Conservation (phyloP, 1,140 invertebrate genomes). For the Rhopalosiphum padi region DNA sequence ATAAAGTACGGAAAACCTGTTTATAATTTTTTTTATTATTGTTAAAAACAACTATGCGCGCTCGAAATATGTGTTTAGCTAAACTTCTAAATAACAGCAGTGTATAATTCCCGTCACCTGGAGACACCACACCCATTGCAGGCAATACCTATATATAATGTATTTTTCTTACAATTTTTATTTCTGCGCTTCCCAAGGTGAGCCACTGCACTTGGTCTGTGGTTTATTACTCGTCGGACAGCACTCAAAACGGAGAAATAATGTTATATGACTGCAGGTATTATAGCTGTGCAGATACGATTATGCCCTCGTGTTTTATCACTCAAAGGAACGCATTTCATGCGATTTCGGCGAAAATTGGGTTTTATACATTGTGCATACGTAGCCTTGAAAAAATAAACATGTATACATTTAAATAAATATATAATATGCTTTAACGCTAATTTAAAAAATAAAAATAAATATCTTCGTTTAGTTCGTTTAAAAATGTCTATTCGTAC, state of each 20-base stretch:
- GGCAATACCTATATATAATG: not conserved
- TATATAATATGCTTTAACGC: not conserved
- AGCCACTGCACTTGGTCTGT: constrained; percentile 26
- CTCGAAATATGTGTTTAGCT: constrained; percentile 20
- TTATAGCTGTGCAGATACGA: not conserved
- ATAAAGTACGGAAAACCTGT: constrained; percentile 40
- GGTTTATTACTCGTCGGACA: constrained; percentile 23
- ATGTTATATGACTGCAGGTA: not conserved
- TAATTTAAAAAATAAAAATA: not conserved
- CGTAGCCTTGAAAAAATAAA: not conserved
- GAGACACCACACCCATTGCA: constrained; percentile 3
- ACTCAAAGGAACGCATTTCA: not conserved
- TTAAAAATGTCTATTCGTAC: not conserved
- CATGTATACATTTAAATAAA: not conserved
- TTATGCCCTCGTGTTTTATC: not conserved
- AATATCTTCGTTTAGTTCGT: not conserved
- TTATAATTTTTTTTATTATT: constrained; percentile 13
- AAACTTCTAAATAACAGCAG: not conserved
- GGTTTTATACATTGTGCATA: not conserved
- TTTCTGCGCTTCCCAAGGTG: constrained; percentile 44
- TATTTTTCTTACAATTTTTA: constrained; percentile 17
- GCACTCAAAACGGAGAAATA: constrained; percentile 12
- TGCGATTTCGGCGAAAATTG: not conserved
- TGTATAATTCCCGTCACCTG: not conserved
- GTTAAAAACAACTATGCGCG: not conserved